phyloP scores from a whole-genome alignment of 2,888 invertebrate genomes.

The Anorthoa munda region DNA sequence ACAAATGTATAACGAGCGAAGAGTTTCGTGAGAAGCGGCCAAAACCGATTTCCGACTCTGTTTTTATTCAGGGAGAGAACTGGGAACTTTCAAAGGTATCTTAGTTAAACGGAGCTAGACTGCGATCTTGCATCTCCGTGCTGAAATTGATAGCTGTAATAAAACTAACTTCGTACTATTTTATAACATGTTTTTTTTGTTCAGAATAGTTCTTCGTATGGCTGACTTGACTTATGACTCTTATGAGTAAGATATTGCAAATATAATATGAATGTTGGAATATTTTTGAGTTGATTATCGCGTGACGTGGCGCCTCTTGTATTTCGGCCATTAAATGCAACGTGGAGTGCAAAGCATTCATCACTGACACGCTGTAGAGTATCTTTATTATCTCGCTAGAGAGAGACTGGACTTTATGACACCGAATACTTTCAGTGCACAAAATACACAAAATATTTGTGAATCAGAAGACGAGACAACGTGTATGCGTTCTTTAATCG shows the following conservation, averaged over 20 bases:
- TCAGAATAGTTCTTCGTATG: constrained; percentile 14
- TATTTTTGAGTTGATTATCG: constrained; percentile 35
- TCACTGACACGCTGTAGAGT: constrained; percentile 52
- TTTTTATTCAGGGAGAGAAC: constrained; percentile 54
- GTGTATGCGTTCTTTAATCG: constrained; percentile 10
- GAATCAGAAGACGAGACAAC: background rate
- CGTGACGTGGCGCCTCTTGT: background rate
- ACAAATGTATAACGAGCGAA: constrained; percentile 53
- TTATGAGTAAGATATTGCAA: constrained; percentile 14
- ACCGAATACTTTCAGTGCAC: constrained; percentile 1
- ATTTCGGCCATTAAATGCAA: constrained; percentile 49
- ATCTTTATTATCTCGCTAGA: constrained; percentile 51
- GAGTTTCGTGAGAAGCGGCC: constrained; percentile 33
- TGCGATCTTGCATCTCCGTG: constrained; percentile 40
- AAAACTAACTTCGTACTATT: constrained; percentile 50
- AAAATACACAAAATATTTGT: constrained; percentile 15
- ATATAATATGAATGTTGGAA: background rate
- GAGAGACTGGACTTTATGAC: constrained; percentile 38
- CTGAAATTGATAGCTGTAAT: constrained; percentile 57
- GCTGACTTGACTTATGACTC: constrained; percentile 7
- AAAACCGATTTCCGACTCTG: constrained; percentile 50
- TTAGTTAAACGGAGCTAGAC: constrained; percentile 52
- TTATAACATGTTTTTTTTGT: constrained; percentile 32
- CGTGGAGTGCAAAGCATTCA: constrained; percentile 43
- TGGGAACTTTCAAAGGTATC: constrained; percentile 50